A percentile compares a stretch with the other conserved stretches of the same genome.
Evolutionary conservation across 2,888 invertebrate genomes (phyloP).

Genomic region (Petrolisthes manimaculis): DNA sequence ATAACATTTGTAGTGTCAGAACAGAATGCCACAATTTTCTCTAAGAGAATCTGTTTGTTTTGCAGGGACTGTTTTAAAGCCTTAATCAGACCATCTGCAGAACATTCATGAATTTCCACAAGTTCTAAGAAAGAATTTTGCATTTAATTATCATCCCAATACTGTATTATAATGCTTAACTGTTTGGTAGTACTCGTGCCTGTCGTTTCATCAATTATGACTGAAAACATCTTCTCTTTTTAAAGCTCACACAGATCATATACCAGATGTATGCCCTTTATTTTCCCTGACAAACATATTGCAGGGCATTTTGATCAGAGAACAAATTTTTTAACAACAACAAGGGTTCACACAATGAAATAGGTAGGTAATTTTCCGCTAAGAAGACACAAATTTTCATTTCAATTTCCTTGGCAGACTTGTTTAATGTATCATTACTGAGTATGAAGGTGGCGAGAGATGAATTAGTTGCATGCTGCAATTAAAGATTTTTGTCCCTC

Average conservation of each 20-base stretch:
- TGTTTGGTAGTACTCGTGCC: slow-evolving; percentile 31
- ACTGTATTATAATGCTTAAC: slow-evolving; percentile 21
- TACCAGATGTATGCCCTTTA: slow-evolving; percentile 14
- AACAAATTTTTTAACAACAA: background rate
- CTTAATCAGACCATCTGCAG: slow-evolving; percentile 16
- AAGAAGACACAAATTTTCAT: slow-evolving; percentile 21
- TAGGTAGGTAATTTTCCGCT: slow-evolving; percentile 22
- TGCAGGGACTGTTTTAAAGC: slow-evolving; percentile 2
- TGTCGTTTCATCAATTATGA: slow-evolving; percentile 25
- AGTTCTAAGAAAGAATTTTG: slow-evolving; percentile 26
- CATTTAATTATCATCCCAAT: slow-evolving; percentile 14
- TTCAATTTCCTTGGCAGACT: slow-evolving; percentile 19
- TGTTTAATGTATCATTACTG: slow-evolving; percentile 13
- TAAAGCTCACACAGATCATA: slow-evolving; percentile 13
- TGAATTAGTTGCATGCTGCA: slow-evolving; percentile 2
- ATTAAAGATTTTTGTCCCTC: slow-evolving; percentile 10
- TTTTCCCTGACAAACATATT: slow-evolving; percentile 3
- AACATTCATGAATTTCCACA: slow-evolving; percentile 14
- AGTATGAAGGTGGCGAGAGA: slow-evolving; percentile 4
- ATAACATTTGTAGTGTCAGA: slow-evolving; percentile 43
- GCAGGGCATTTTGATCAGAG: slow-evolving; percentile 16
- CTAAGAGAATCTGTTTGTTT: slow-evolving; percentile 2
- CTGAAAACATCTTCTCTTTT: slow-evolving; percentile 15
- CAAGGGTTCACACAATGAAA: slow-evolving; percentile 29
- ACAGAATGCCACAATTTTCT: slow-evolving; percentile 17